Conservation (phyloP, 2,113 vertebrate genomes). For the Campylomormyrus tamandua region DNA sequence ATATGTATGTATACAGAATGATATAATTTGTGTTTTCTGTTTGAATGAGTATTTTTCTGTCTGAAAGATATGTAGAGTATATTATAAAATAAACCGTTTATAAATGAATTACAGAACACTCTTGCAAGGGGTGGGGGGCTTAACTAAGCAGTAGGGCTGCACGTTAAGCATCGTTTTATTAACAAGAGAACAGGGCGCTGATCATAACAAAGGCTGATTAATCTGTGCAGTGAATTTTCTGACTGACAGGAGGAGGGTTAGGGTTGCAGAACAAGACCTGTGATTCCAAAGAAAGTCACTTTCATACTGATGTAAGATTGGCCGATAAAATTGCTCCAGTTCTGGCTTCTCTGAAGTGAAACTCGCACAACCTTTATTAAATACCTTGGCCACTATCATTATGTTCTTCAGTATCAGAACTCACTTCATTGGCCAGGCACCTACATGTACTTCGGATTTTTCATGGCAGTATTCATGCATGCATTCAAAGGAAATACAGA, state of each 20-base stretch:
- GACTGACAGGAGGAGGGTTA: neutral
- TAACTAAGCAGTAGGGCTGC: neutral
- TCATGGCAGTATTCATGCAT: neutral
- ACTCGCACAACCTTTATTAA: neutral
- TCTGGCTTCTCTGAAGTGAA: neutral
- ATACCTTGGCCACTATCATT: neutral
- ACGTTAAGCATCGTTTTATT: neutral
- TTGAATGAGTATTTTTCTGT: constrained; percentile 11
- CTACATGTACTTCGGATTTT: neutral
- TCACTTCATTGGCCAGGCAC: neutral
- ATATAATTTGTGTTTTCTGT: neutral
- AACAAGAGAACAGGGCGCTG: neutral
- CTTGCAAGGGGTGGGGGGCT: neutral
- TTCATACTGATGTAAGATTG: neutral
- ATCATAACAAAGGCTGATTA: neutral
- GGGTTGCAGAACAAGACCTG: neutral
- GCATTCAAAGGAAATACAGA: neutral
- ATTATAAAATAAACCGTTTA: constrained; percentile 22
- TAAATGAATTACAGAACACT: neutral
- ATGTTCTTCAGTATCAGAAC: neutral
- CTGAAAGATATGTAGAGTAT: constrained; percentile 20
- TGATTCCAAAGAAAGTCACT: neutral
- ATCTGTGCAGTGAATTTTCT: neutral
- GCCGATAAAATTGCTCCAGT: neutral
- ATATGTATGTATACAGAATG: constrained; percentile 9